Conservation (phyloP, 1,140 invertebrate genomes). For the Drosophila truncata region DNA sequence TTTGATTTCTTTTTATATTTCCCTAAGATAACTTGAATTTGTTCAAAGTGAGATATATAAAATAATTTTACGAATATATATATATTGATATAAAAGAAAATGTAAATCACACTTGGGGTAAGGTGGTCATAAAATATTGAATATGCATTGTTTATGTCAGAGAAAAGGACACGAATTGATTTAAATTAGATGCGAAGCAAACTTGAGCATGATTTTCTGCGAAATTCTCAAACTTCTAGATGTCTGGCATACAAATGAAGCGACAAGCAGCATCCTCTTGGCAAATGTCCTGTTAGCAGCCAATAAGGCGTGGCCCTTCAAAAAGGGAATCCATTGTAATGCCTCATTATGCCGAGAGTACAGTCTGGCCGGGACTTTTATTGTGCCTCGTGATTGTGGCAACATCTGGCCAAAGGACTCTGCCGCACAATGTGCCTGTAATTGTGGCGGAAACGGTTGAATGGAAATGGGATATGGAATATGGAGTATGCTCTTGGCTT, state of each 20-base stretch:
- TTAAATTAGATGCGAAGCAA: slow-evolving; percentile 41
- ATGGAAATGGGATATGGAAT: slow-evolving; percentile 32
- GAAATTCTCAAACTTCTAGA: slow-evolving; percentile 33
- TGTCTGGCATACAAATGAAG: slow-evolving; percentile 58
- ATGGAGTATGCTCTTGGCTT: slow-evolving; percentile 37
- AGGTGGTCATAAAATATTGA: slow-evolving; percentile 12
- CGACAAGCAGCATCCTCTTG: slow-evolving; percentile 24
- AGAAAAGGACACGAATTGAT: slow-evolving; percentile 26
- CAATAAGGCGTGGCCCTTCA: slow-evolving; percentile 43
- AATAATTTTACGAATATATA: too few relatives aligned
- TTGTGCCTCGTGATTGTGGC: slow-evolving; percentile 36
- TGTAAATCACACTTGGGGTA: background rate
- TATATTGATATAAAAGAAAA: too few relatives aligned
- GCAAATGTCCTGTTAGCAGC: slow-evolving; percentile 53
- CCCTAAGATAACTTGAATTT: background rate
- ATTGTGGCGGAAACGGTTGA: slow-evolving; percentile 41
- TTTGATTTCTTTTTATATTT: background rate
- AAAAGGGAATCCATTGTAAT: slow-evolving; percentile 52
- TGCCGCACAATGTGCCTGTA: slow-evolving; percentile 44
- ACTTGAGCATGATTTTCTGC: slow-evolving; percentile 25
- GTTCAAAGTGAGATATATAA: too few relatives aligned
- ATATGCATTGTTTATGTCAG: slow-evolving; percentile 11
- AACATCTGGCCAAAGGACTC: slow-evolving; percentile 41
- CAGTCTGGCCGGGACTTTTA: slow-evolving; percentile 39
- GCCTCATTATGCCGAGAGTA: slow-evolving; percentile 47